Evolutionary conservation across 2,113 vertebrate genomes (phyloP), one percentile per base, ranked within the genome.

Genomic region (Hyla sarda): DNA sequence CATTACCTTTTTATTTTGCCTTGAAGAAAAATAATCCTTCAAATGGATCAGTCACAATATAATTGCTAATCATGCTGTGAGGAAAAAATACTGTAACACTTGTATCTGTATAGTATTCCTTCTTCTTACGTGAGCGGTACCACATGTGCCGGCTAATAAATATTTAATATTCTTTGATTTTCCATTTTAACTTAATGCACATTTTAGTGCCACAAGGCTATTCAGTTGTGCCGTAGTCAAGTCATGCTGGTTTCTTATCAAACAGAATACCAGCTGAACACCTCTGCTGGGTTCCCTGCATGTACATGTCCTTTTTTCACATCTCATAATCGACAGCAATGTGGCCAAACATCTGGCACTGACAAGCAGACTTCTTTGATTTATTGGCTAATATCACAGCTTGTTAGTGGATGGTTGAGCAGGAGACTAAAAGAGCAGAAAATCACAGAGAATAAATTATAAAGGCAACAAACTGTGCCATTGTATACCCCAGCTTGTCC

Each of bases 351-450:
- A 95, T 95, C 95, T 96, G 94, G 93, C 91, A 87, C 92, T 95
- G 94, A 97, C 96, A 96, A 93, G 93, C 92, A 95, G 93, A 93
- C 91, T 88, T 94, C 92, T 96, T 96, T 97, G 96, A 98, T 97
- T 96, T 97, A 96, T 96, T 94, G 94, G 93, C 92, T 95, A 95
- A 95, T 96, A 96, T 95, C 94, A 93, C 89, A 91, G 93, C 96
- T 96, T 95, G 95, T 97, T 96, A 96, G 94, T 93, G 92, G 94
- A 95, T 95, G 94, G 93, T 92, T 95, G 94, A 94, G 91, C 92
- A 93, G 93, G 91, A 94, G 94, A 93, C 93, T 94, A 95, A 96
- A 94, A 92, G 94, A 94, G 93, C 94, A 93, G 93, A 89, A 94
- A 95, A 96, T 96, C 94, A 95, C 92, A 96, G 92, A 91, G 95